Evolutionary conservation across 2,888 invertebrate genomes (phyloP), one percentile per base, ranked within the genome.

Genomic region (Dioctria linearis): DNA sequence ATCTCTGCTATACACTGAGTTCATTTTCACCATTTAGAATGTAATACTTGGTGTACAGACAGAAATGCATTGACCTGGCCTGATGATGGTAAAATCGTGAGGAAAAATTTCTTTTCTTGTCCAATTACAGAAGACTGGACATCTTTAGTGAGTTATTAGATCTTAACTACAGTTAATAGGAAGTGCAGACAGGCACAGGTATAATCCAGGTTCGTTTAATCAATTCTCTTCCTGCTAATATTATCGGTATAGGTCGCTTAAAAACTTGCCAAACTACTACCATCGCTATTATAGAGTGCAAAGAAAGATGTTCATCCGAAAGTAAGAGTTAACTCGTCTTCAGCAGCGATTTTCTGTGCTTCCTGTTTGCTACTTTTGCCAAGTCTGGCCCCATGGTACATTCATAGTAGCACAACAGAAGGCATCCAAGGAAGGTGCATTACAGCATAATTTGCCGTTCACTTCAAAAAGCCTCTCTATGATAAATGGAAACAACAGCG

Each of bases 281-380:
- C 57, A 40, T n/a, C 25, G 25, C 73, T 6, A 37, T 43, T 25
- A 6, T 40, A 71, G 25, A 13, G 57, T 67, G 59, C 42, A 49
- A 59, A 73, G 25, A 25, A 25, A 25, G 73, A 73, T 73, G 73
- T 42, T 39, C 73, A 73, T 73, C 73, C 73, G 73, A 73, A 73
- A 73, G 73, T 73, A 73, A 73, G 51, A 73, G 73, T 57, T 9
- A 25, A 57, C 40, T 73, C 73, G 54, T 73, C 73, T 73, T 73
- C 73, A 73, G 43, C 39, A 57, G 57, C 73, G 13, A 73, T 57
- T 61, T 61, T 37, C 4, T n/a, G 13, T n/a, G 57, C 73, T 73
- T 73, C 73, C 73, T 73, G 73, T 13, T 57, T 25, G 59, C 8
- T 73, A 57, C 40, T 13, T 40, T 51, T 73, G 42, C 73, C 54